Percentiles rank a stretch among this genome's conserved stretches.
These are phyloP conservation scores for Galerucella nymphaeae DNA, from an alignment of 2,888 invertebrate species.

Conservation along the genomic window DNA sequence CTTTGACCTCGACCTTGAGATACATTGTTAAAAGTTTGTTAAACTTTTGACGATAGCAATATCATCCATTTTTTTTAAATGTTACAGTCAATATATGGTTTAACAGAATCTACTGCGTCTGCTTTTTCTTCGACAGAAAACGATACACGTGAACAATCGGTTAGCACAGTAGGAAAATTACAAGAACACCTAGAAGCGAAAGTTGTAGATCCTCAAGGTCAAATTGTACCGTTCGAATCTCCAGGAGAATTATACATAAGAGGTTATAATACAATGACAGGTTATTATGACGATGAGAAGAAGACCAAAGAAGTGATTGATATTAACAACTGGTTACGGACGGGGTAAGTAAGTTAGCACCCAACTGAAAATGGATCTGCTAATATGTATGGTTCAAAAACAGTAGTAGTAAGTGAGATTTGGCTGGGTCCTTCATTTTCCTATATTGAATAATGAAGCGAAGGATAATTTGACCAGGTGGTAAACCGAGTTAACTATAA, in stretches of 20 bases:
- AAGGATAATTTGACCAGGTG: no score
- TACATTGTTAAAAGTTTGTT: no score
- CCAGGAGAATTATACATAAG: slow-evolving; percentile 81
- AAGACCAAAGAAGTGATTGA: slow-evolving; percentile 77
- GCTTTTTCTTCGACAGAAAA: slow-evolving; percentile 68
- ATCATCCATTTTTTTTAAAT: background rate
- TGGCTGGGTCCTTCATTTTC: no score
- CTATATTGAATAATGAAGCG: no score
- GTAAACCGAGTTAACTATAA: no score
- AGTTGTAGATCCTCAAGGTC: slow-evolving; percentile 74
- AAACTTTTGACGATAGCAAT: background rate
- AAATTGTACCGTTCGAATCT: slow-evolving; percentile 75
- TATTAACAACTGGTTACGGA: slow-evolving; percentile 80
- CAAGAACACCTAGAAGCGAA: slow-evolving; percentile 71
- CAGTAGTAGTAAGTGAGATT: no score
- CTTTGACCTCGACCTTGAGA: no score
- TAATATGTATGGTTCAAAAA: no score
- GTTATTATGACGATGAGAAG: slow-evolving; percentile 83
- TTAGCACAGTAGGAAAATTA: slow-evolving; percentile 69
- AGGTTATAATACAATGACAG: slow-evolving; percentile 82
- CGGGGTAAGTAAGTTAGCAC: slow-evolving; percentile 70
- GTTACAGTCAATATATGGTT: slow-evolving; percentile 70
- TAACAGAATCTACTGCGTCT: slow-evolving; percentile 71
- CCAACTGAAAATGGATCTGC: no score
- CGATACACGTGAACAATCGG: slow-evolving; percentile 64